phyloP scores from a whole-genome alignment of 2,113 vertebrate genomes.

The Willisornis vidua region DNA sequence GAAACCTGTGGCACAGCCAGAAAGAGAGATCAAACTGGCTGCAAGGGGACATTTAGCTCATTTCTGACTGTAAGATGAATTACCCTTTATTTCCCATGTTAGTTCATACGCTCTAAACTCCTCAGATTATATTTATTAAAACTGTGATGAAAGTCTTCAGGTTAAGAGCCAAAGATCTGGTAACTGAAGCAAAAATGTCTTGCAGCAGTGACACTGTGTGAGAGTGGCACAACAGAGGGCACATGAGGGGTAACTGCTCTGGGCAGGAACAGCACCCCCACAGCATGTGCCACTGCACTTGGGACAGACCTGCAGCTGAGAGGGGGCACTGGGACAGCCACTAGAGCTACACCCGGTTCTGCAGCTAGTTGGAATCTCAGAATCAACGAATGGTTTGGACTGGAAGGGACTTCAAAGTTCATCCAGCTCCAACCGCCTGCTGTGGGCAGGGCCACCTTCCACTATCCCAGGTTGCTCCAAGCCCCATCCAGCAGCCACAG shows the following conservation, averaged over 20 bases:
- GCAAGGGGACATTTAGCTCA: not conserved
- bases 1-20: not conserved
- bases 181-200: not conserved
- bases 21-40: not conserved
- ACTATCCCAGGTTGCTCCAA: not conserved
- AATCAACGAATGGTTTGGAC: not conserved
- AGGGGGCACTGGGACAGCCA: not conserved
- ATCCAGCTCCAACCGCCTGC: not conserved
- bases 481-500: not conserved
- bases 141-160: not conserved
- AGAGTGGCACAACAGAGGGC: not conserved
- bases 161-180: not conserved
- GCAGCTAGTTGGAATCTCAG: not conserved
- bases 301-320: not conserved
- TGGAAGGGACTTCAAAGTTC: not conserved
- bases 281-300: accelerated
- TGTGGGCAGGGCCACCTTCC: not conserved
- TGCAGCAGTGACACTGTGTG: not conserved
- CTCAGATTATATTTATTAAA: not conserved
- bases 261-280: not conserved
- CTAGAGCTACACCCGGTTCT: not conserved
- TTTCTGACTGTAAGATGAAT: not conserved
- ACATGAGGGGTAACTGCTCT: accelerated
- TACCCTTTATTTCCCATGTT: not conserved
- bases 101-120: not conserved